Conservation (phyloP, 2,888 invertebrate genomes). For the Leucophora obtusa region DNA sequence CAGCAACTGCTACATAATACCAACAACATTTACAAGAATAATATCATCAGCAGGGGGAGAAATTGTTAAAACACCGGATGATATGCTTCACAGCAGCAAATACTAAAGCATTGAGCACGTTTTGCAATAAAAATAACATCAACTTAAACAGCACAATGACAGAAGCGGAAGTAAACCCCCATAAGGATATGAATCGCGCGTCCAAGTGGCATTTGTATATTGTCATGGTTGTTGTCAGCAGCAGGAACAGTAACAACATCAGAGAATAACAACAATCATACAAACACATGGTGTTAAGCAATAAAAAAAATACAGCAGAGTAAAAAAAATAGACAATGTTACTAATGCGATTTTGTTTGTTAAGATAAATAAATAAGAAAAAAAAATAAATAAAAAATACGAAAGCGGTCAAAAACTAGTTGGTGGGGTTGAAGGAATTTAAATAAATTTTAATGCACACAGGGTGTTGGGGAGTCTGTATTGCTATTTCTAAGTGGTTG, state of each 20-base stretch:
- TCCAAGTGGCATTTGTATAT: slow-evolving; percentile 22
- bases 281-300: neutral
- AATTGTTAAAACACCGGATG: neutral
- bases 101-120: slow-evolving; percentile 35
- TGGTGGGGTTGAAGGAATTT: neutral
- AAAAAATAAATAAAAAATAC: slow-evolving; percentile 7
- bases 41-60: neutral
- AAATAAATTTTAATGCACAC: neutral
- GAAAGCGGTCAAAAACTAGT: slow-evolving; percentile 10
- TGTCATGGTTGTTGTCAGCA: slow-evolving; percentile 3
- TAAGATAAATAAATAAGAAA: neutral
- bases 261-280: neutral
- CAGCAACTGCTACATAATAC: slow-evolving; percentile 22
- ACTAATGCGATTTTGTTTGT: slow-evolving; percentile 41
- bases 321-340: neutral
- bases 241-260: slow-evolving; percentile 14
- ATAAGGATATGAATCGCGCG: slow-evolving; percentile 22
- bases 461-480: neutral
- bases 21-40: slow-evolving; percentile 14
- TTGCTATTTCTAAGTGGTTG: neutral
- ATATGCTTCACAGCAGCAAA: slow-evolving; percentile 14
- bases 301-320: neutral
- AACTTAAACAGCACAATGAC: slow-evolving; percentile 31
- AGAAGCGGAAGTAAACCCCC: slow-evolving; percentile 37
- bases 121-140: slow-evolving; percentile 43